Evolutionary conservation across 2,888 invertebrate genomes (phyloP).

Genomic region (Papilio protenor): DNA sequence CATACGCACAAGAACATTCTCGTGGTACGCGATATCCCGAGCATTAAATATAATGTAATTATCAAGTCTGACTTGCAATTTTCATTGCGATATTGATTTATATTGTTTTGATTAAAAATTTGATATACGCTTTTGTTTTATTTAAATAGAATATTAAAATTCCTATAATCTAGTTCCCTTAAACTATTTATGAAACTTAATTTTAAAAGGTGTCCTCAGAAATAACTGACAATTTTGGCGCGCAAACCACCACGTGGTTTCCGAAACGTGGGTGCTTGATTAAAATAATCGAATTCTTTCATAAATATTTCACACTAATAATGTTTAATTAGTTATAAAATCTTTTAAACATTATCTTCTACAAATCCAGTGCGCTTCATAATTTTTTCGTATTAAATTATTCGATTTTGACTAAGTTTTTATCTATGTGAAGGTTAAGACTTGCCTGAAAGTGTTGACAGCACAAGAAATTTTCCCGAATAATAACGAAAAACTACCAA

Average conservation of each 20-base stretch:
- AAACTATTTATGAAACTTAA: no score
- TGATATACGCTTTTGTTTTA: not conserved
- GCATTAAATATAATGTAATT: not conserved
- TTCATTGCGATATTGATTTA: not conserved
- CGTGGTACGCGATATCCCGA: not conserved
- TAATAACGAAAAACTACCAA: not conserved
- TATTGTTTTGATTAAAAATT: not conserved
- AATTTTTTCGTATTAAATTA: not conserved
- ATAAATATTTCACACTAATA: not conserved
- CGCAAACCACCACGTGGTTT: slow-evolving; percentile 11
- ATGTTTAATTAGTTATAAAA: not conserved
- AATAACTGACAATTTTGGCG: not conserved
- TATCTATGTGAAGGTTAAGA: not conserved
- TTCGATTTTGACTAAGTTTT: not conserved
- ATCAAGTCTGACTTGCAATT: slow-evolving; percentile 6
- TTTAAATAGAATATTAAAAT: not conserved
- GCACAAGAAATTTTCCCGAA: not conserved
- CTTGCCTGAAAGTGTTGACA: slow-evolving; percentile 2
- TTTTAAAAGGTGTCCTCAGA: not conserved
- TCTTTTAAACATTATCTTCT: not conserved
- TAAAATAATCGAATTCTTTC: not conserved
- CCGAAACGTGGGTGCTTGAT: not conserved
- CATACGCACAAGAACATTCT: slow-evolving; percentile 9
- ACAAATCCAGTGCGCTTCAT: not conserved
- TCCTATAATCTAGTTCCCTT: not conserved